phyloP scores from a whole-genome alignment of 2,888 invertebrate genomes.

The Coleophora flavipennella region DNA sequence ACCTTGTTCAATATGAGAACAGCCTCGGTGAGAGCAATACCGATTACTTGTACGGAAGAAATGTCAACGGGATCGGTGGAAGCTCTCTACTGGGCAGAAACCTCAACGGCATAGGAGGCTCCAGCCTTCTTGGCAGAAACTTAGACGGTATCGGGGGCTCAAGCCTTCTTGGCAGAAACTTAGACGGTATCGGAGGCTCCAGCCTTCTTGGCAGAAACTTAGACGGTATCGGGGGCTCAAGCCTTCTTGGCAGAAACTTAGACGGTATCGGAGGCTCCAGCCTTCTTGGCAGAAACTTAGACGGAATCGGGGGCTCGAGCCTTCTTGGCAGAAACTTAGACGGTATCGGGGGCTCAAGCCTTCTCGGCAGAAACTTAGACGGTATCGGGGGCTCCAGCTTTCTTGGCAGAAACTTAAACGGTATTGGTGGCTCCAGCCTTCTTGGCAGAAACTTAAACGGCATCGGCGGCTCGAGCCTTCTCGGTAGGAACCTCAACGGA shows the following conservation, averaged over 20 bases:
- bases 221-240: slow-evolving; percentile 22
- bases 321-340: slow-evolving; percentile 26
- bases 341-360: slow-evolving; percentile 14
- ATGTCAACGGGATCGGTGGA: background rate
- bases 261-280: slow-evolving; percentile 25
- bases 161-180: slow-evolving; percentile 25
- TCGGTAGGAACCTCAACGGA: slow-evolving; percentile 26
- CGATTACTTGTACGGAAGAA: slow-evolving; percentile 3
- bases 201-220: slow-evolving; percentile 25
- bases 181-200: slow-evolving; percentile 25
- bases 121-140: slow-evolving; percentile 14
- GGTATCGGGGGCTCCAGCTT: slow-evolving; percentile 13
- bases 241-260: slow-evolving; percentile 25
- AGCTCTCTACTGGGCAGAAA: slow-evolving; percentile 23
- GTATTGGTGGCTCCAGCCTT: slow-evolving; percentile 15
- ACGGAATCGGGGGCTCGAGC: background rate
- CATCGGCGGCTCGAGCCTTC: slow-evolving; percentile 23
- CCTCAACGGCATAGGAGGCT: slow-evolving; percentile 18
- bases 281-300: slow-evolving; percentile 26
- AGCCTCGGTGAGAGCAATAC: slow-evolving; percentile 26
- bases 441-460: slow-evolving; percentile 16
- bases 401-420: slow-evolving; percentile 25
- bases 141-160: slow-evolving; percentile 22
- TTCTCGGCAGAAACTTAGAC: slow-evolving; percentile 15
- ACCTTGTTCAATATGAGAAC: slow-evolving; percentile 39